Base-by-base conservation (phyloP, 2,797 vertebrate genomes). In the Lacerta agilis region DNA sequence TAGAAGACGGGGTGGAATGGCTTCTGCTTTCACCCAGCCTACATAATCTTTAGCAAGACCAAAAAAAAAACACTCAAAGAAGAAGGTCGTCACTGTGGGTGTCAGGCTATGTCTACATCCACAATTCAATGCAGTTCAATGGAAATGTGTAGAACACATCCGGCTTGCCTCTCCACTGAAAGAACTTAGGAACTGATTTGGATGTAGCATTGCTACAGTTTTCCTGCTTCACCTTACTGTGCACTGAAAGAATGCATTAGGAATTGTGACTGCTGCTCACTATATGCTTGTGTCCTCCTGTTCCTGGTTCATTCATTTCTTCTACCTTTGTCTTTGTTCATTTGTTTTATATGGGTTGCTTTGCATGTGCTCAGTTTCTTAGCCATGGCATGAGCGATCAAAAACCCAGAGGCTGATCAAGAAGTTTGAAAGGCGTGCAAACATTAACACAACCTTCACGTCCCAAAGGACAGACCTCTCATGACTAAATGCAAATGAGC, bases 21-120 rank as follows among this genome's bases (percentile, higher is more conserved):
- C 13, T 81, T 15, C 25, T 67, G 5, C 27, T 27, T 82, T 73
- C 55, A 55, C 25, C 20, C 5, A 15, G n/a, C 25, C 38, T n/a
- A 82, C n/a, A 75, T 61, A 25, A 58, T 55, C 7, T 25, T 84
- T 64, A 71, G 43, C 58, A 90, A n/a, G 87, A 61, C 3, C 77
- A n/a, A n/a, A n/a, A n/a, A 73, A 83, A 67, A 0, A 0, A 45
- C 45, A 36, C 15, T 78, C n/a, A 64, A 17, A 29, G 61, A 66
- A 3, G 1, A 71, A 86, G 88, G 23, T 29, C 82, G 79, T 82
- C 91, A 89, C 5, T 71, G 49, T 83, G 9, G 17, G 58, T 0
- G 4, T 0, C 10, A 78, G 66, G 71, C 55, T 75, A 84, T 9
- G 25, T 69, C 17, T n/a, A n/a, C 5, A 41, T 41, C 27, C 36